A percentile compares a stretch with the other conserved stretches of the same genome.
Conservation (phyloP, 2,888 invertebrate genomes). For the Xestia c-nigrum region DNA sequence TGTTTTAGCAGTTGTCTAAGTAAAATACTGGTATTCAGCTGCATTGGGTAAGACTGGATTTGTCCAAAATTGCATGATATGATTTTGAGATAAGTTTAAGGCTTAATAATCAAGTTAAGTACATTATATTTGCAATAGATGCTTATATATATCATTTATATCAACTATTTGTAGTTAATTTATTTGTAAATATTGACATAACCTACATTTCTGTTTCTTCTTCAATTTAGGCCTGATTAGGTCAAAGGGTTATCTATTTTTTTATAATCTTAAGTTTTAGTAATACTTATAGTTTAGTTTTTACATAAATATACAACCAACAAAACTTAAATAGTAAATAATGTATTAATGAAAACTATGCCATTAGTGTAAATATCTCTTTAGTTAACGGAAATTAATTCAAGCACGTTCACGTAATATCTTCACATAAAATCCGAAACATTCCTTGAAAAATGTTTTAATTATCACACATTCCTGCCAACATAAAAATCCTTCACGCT, state of each 20-base stretch:
- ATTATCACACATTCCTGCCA: constrained; percentile 1
- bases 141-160: neutral
- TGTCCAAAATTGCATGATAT: neutral
- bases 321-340: neutral
- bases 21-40: neutral
- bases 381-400: constrained; percentile 27
- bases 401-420: constrained; percentile 10
- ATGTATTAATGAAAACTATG: constrained; percentile 11
- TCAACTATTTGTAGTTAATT: no score
- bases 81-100: neutral
- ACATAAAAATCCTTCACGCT: constrained; percentile 21
- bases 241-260: neutral
- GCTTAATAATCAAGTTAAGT: neutral
- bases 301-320: neutral
- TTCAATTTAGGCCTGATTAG: neutral
- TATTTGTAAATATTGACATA: constrained; percentile 46
- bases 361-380: constrained; percentile 3
- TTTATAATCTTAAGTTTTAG: neutral
- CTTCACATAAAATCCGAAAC: neutral
- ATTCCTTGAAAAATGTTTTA: constrained; percentile 22
- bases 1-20: neutral
- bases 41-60: neutral
- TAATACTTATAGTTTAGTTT: neutral
- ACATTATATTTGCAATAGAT: neutral
- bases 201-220: constrained; percentile 13